phyloP scores from a whole-genome alignment of 1,140 invertebrate genomes.

The Chionoecetes opilio region DNA sequence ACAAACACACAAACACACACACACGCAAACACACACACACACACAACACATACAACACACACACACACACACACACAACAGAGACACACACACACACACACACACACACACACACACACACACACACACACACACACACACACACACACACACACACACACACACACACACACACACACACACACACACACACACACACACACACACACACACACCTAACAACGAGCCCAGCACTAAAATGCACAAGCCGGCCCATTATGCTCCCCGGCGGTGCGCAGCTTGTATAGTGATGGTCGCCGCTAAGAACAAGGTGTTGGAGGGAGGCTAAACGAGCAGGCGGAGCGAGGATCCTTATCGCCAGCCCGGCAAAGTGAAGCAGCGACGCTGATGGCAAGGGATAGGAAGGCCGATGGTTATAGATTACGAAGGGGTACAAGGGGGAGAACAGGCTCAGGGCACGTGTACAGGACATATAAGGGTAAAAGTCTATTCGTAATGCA shows the following conservation, averaged over 20 bases:
- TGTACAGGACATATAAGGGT: too few species aligned
- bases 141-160: not conserved
- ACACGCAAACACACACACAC: too few species aligned
- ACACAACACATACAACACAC: too few species aligned
- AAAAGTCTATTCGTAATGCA: slow-evolving; percentile 1
- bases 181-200: not conserved
- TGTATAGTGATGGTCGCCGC: not conserved
- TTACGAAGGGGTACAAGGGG: not conserved
- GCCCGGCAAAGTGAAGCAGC: not conserved
- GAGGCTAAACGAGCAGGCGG: slow-evolving; percentile 12
- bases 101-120: too few species aligned
- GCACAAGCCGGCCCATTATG: not conserved
- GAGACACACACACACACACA: too few species aligned
- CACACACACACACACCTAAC: not conserved
- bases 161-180: not conserved
- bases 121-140: too few species aligned
- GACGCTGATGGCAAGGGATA: not conserved
- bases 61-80: too few species aligned
- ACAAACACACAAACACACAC: too few species aligned
- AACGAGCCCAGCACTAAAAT: too few species aligned
- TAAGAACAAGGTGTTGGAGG: slow-evolving; percentile 18
- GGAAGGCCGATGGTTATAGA: not conserved
- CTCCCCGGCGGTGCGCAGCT: not conserved
- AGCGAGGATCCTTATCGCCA: not conserved
- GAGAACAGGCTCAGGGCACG: not conserved